Percentiles rank a stretch among this genome's conserved stretches.
Evolutionary conservation across 2,888 invertebrate genomes (phyloP).

Genomic region (Andrena bucephala): DNA sequence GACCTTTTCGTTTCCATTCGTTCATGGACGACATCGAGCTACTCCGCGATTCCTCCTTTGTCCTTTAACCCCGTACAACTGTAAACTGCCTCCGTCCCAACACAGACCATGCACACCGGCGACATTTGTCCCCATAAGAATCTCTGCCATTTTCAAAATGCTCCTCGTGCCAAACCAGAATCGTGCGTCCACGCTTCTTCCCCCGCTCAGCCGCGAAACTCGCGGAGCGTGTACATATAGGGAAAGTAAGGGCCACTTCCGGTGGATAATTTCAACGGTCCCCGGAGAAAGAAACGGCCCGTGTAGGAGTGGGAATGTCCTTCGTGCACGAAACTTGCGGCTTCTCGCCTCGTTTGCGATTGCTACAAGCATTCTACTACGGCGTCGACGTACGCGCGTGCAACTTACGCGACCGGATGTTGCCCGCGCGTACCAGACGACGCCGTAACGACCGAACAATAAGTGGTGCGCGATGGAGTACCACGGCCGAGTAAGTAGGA

Average conservation of each 20-base stretch:
- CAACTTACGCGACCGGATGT: slow-evolving; percentile 67
- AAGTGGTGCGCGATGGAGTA: slow-evolving; percentile 51
- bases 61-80: slow-evolving; percentile 5
- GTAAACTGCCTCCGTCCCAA: too few species aligned
- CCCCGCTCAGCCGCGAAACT: slow-evolving; percentile 43
- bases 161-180: slow-evolving; percentile 20
- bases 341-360: slow-evolving; percentile 68
- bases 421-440: slow-evolving; percentile 55
- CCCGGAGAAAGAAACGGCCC: slow-evolving; percentile 35
- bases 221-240: slow-evolving; percentile 46
- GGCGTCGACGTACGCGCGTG: slow-evolving; percentile 41
- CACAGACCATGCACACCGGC: too few species aligned
- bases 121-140: neutral
- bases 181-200: neutral
- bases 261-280: slow-evolving; percentile 64
- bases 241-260: slow-evolving; percentile 64
- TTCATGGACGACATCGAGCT: slow-evolving; percentile 49
- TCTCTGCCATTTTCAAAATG: neutral
- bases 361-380: slow-evolving; percentile 76
- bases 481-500: slow-evolving; percentile 49
- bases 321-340: slow-evolving; percentile 69
- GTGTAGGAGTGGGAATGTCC: slow-evolving; percentile 69
- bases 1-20: slow-evolving; percentile 69
- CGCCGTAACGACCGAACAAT: slow-evolving; percentile 59
- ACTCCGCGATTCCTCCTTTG: slow-evolving; percentile 39